Evolutionary conservation across 2,113 vertebrate species (phyloP).

Genomic region (Erythrocercus mccallii): DNA sequence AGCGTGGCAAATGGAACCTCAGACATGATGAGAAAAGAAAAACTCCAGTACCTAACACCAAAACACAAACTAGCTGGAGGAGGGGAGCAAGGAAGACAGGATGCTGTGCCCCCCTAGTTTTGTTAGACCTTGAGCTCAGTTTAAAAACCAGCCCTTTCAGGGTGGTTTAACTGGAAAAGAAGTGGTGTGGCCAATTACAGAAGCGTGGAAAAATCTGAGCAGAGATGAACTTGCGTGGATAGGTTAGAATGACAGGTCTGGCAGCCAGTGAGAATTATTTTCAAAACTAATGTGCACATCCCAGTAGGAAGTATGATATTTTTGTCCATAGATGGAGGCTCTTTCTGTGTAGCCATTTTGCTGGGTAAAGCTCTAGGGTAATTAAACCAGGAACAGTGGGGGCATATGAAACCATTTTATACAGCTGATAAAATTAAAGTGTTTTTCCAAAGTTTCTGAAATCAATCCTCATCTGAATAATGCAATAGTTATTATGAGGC

Average conservation of each 20-base stretch:
- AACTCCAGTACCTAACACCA: background rate
- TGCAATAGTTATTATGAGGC: background rate
- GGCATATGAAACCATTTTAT: background rate
- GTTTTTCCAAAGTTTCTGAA: background rate
- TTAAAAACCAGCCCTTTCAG: background rate
- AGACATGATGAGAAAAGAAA: background rate
- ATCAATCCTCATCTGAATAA: background rate
- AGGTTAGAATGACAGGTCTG: background rate
- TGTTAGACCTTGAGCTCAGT: background rate
- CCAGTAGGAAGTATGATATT: fast-evolving
- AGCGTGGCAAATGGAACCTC: background rate
- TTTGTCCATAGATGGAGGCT: background rate
- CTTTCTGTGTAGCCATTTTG: background rate
- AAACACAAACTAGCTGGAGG: background rate
- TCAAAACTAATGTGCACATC: background rate
- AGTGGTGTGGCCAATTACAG: background rate
- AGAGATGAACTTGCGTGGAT: background rate
- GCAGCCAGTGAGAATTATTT: background rate
- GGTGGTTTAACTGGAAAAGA: background rate
- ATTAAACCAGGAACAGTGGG: background rate
- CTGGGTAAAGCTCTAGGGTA: background rate
- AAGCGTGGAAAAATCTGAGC: background rate
- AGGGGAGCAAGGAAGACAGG: background rate
- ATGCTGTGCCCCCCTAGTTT: fast-evolving
- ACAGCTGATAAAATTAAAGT: background rate